phyloP scores from a whole-genome alignment of 2,113 vertebrate species.

The Mobula birostris region DNA sequence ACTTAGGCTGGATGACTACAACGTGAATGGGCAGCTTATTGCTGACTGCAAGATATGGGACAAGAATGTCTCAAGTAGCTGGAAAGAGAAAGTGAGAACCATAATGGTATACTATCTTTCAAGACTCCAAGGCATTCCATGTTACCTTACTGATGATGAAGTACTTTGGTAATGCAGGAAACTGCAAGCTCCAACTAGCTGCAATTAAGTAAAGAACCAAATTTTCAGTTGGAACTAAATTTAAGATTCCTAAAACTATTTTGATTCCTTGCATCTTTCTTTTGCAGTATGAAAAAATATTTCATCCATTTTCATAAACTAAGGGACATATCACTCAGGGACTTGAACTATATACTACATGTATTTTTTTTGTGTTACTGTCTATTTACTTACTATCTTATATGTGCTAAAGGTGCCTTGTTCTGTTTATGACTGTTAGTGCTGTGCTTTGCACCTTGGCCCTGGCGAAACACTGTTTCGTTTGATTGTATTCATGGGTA shows the following conservation, averaged over 20 bases:
- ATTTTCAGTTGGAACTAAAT: background rate
- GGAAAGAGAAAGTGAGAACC: background rate
- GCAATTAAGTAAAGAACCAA: background rate
- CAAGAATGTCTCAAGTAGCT: background rate
- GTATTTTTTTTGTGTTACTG: no score
- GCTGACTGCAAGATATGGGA: background rate
- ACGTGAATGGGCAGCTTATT: no score
- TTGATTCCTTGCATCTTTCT: background rate
- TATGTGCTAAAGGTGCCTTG: no score
- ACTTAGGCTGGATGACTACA: no score
- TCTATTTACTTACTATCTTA: no score
- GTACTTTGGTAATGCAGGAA: background rate
- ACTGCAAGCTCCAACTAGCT: background rate
- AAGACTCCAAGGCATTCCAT: background rate
- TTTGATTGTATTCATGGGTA: no score
- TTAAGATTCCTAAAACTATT: background rate
- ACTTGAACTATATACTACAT: no score
- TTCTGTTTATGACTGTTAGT: no score
- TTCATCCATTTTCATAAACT: background rate
- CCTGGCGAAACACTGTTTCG: no score
- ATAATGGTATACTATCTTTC: background rate
- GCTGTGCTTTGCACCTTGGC: no score
- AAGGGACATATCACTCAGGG: no score
- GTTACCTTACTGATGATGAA: background rate
- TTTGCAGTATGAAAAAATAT: background rate